Conservation (phyloP, 2,113 vertebrate species). For the Charadrius vociferus region DNA sequence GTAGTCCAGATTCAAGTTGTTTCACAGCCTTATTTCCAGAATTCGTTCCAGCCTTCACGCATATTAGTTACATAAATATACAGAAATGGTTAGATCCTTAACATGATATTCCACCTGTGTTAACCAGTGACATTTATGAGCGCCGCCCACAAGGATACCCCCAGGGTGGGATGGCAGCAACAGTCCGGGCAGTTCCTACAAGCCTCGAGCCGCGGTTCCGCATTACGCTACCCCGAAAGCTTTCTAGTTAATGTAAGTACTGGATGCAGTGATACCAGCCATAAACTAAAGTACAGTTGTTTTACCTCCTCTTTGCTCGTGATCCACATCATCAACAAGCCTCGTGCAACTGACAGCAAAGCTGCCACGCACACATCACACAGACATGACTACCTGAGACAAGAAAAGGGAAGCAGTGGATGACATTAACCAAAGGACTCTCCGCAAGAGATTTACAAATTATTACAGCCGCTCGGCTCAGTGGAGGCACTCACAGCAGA, state of each 20-base stretch:
- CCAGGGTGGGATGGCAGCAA: conserved; percentile 46
- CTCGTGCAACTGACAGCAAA: background rate
- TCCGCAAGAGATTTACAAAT: background rate
- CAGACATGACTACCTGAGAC: background rate
- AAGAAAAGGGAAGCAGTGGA: background rate
- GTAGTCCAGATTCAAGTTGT: background rate
- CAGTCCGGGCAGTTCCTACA: conserved; percentile 43
- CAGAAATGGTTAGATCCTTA: conserved; percentile 69
- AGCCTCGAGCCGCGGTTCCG: background rate
- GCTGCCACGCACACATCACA: background rate
- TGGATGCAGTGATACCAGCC: background rate
- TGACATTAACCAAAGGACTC: background rate
- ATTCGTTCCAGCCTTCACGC: background rate
- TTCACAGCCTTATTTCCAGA: background rate
- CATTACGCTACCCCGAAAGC: conserved; percentile 43
- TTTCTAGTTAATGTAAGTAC: background rate
- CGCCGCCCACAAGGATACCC: conserved; percentile 49
- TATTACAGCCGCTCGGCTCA: background rate
- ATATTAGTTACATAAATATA: accelerated
- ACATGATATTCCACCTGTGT: conserved; percentile 71
- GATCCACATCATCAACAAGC: background rate
- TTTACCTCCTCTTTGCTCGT: background rate
- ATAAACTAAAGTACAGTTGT: background rate
- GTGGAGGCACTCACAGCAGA: background rate
- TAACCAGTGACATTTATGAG: conserved; percentile 68